phyloP scores from a whole-genome alignment of 2,113 vertebrate genomes.

The Amphiprion ocellaris region DNA sequence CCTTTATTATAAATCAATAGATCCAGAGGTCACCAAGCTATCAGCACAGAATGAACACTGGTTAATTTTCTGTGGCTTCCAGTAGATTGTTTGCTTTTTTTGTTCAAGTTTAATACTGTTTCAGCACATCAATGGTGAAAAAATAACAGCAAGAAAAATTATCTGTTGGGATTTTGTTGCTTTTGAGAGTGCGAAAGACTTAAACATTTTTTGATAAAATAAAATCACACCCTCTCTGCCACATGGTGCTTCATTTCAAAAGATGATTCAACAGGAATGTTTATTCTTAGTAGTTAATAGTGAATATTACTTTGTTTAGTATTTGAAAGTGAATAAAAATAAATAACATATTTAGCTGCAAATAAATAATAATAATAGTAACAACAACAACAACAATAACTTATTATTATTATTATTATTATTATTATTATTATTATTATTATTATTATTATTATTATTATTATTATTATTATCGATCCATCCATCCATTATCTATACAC shows the following conservation, averaged over 20 bases:
- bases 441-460: too few relatives aligned
- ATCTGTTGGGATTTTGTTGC: neutral
- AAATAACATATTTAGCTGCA: too few relatives aligned
- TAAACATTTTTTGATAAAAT: neutral
- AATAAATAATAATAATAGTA: too few relatives aligned
- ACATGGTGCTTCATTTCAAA: neutral
- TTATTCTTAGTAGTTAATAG: neutral
- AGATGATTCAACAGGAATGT: too few relatives aligned
- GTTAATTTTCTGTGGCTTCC: neutral
- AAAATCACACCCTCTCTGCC: neutral
- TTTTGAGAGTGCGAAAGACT: neutral
- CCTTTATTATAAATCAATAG: conserved; percentile 60
- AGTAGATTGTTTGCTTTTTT: neutral
- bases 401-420: too few relatives aligned
- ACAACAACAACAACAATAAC: too few relatives aligned
- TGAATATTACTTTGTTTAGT: too few relatives aligned
- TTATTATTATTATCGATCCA: too few relatives aligned
- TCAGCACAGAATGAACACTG: conserved; percentile 25
- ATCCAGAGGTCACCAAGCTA: conserved; percentile 39
- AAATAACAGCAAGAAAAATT: neutral
- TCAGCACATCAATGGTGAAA: conserved; percentile 16
- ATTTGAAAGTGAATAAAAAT: too few relatives aligned
- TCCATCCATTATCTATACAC: too few relatives aligned
- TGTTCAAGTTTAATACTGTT: conserved; percentile 14
- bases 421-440: too few relatives aligned